Conservation (phyloP, 2,113 vertebrate genomes). For the Istiophorus platypterus region DNA sequence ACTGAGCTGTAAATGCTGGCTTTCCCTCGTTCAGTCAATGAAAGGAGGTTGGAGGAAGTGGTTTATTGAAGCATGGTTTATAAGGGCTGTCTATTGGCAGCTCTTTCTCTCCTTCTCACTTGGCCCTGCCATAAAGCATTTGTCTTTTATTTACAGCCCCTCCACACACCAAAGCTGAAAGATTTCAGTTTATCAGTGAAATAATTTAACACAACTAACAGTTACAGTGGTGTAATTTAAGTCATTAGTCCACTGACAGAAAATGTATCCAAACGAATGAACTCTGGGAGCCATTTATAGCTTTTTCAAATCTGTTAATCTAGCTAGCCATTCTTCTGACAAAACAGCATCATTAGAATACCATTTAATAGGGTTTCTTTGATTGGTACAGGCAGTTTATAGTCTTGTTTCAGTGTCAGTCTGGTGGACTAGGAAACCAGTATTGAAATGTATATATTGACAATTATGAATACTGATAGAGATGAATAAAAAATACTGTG, state of each 20-base stretch:
- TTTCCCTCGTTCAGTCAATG: constrained; percentile 86
- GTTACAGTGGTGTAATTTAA: neutral
- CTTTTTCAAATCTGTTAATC: too few relatives aligned
- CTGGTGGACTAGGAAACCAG: too few relatives aligned
- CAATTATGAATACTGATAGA: too few relatives aligned
- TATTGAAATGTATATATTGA: too few relatives aligned
- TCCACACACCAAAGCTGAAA: constrained; percentile 21
- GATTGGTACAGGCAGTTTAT: too few relatives aligned
- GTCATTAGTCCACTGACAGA: neutral
- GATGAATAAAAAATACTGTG: too few relatives aligned
- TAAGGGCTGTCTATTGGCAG: constrained; percentile 82
- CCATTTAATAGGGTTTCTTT: too few relatives aligned
- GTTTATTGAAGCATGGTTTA: constrained; percentile 89
- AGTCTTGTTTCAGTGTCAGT: too few relatives aligned
- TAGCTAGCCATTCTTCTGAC: too few relatives aligned
- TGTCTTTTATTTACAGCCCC: constrained; percentile 63
- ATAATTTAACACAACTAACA: neutral
- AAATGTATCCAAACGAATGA: neutral
- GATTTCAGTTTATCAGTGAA: constrained; percentile 24
- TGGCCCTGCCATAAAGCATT: constrained; percentile 73
- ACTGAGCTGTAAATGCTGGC: constrained; percentile 92
- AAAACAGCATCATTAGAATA: too few relatives aligned
- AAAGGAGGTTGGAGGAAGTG: constrained; percentile 86
- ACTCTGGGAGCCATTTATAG: too few relatives aligned
- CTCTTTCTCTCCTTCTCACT: constrained; percentile 73